Evolutionary conservation across 2,113 vertebrate genomes (phyloP).

Genomic region (Nestor notabilis): DNA sequence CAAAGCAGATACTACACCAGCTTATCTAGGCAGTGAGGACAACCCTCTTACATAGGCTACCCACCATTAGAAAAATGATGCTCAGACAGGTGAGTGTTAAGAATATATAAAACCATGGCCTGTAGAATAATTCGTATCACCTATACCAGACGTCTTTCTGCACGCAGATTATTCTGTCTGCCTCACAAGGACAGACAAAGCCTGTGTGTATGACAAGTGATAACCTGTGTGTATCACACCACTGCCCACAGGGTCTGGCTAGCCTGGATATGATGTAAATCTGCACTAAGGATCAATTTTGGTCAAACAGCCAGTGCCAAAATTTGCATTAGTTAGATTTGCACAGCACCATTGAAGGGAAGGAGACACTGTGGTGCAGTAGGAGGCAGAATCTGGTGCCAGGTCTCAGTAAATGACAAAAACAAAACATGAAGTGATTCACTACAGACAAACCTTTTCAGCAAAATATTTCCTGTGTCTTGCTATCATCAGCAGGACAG

Average conservation of each 20-base stretch:
- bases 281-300: neutral
- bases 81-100: neutral
- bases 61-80: neutral
- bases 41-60: constrained; percentile 6
- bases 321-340: neutral
- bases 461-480: neutral
- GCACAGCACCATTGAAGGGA: neutral
- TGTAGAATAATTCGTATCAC: neutral
- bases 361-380: neutral
- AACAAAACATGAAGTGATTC: neutral
- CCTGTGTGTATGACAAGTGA: neutral
- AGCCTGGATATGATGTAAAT: neutral
- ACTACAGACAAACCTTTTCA: neutral
- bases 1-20: neutral
- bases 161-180: neutral
- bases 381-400: neutral
- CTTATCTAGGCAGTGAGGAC: constrained; percentile 8
- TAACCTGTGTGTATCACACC: neutral
- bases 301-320: neutral
- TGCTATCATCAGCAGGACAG: neutral
- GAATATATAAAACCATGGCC: neutral
- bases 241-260: neutral
- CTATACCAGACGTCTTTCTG: neutral
- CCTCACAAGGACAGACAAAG: neutral
- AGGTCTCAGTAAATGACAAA: neutral